These are phyloP conservation scores for Invenusta paracnida DNA, from an alignment of 2,888 invertebrate genomes.

Conservation along the genomic window DNA sequence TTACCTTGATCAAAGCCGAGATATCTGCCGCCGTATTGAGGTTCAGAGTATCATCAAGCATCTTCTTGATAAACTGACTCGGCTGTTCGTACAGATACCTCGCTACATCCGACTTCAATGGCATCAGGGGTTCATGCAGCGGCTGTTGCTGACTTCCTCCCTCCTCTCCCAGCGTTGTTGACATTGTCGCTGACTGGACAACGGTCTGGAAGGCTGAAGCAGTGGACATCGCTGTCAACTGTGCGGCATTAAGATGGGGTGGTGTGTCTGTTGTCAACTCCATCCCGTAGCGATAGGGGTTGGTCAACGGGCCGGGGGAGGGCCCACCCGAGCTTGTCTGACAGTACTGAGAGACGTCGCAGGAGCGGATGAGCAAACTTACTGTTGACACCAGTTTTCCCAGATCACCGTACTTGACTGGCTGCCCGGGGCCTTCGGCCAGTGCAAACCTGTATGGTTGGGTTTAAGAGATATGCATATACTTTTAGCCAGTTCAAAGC, in stretches of 20 bases:
- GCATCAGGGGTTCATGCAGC: slow-evolving; percentile 53
- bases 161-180: too few relatives aligned
- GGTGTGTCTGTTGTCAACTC: background rate
- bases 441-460: slow-evolving; percentile 76
- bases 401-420: slow-evolving; percentile 88
- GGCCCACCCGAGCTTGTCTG: slow-evolving; percentile 60
- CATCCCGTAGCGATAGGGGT: background rate
- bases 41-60: slow-evolving; percentile 85
- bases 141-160: too few relatives aligned
- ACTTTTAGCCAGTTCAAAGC: too few relatives aligned
- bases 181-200: too few relatives aligned
- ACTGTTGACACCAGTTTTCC: slow-evolving; percentile 87
- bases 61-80: slow-evolving; percentile 75
- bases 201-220: slow-evolving; percentile 46
- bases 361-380: slow-evolving; percentile 81
- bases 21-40: background rate
- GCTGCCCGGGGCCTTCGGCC: slow-evolving; percentile 84
- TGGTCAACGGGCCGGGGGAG: background rate
- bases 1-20: background rate
- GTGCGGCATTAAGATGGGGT: slow-evolving; percentile 48
- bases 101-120: slow-evolving; percentile 69
- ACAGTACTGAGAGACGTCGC: slow-evolving; percentile 70
- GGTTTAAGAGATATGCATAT: slow-evolving; percentile 83
- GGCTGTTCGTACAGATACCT: slow-evolving; percentile 61
- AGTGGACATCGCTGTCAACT: background rate